Conservation (phyloP, 2,113 vertebrate genomes). For the Oncorhynchus mykiss region DNA sequence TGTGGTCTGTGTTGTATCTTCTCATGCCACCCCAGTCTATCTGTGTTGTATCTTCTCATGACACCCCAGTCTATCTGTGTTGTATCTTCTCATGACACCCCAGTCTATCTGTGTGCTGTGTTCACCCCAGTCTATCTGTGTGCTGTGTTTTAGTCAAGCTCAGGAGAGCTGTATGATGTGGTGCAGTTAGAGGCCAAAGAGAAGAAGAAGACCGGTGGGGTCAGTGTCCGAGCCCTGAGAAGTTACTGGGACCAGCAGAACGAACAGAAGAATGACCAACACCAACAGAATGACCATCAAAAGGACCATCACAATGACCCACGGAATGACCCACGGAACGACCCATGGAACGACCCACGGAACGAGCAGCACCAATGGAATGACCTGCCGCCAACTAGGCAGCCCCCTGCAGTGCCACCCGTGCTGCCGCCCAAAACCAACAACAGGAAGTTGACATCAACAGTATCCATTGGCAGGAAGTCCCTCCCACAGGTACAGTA, state of each 20-base stretch:
- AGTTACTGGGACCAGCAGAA: constrained; percentile 57
- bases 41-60: no score
- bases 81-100: no score
- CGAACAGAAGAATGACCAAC: not conserved
- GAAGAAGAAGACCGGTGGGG: constrained; percentile 18
- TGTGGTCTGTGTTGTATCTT: no score
- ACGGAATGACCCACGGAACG: no score
- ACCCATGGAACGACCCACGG: no score
- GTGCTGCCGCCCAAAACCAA: constrained; percentile 41
- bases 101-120: no score
- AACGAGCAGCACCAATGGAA: not conserved
- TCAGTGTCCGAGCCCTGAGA: constrained; percentile 62
- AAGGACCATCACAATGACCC: no score
- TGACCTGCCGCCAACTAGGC: not conserved
- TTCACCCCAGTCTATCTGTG: no score
- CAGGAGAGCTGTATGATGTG: constrained; percentile 70
- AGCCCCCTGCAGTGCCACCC: constrained; percentile 9
- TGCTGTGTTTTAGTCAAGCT: constrained; percentile 44
- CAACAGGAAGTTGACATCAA: constrained; percentile 49
- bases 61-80: no score
- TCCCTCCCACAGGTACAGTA: constrained; percentile 41
- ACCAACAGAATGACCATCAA: not conserved
- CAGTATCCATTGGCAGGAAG: constrained; percentile 37
- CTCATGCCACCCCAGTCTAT: no score
- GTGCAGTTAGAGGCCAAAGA: constrained; percentile 45